Conservation (phyloP, 2,888 invertebrate genomes). For the Dasysyrphus albostriatus region DNA sequence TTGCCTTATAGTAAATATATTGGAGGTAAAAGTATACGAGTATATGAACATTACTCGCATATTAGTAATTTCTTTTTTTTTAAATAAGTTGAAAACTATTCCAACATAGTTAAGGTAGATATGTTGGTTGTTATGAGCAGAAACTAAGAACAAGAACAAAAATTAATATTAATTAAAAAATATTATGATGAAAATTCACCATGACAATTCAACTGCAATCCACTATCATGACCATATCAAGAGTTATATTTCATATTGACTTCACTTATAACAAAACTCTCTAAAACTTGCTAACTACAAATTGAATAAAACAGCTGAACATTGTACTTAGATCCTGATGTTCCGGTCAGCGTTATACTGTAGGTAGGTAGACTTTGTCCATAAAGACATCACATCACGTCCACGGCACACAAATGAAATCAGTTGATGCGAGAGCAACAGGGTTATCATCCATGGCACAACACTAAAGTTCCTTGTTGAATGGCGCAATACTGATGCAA, state of each 20-base stretch:
- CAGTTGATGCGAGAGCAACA: constrained; percentile 30
- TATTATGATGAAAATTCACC: constrained; percentile 34
- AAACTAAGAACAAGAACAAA: not conserved
- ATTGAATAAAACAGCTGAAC: constrained; percentile 15
- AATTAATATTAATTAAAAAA: constrained; percentile 22
- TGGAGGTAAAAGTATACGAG: too few relatives aligned
- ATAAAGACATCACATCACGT: not conserved
- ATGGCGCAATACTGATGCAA: constrained; percentile 3
- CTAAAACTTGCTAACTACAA: constrained; percentile 7
- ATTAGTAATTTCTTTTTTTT: too few relatives aligned
- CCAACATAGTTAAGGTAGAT: too few relatives aligned
- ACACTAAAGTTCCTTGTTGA: constrained; percentile 12
- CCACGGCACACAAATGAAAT: constrained; percentile 25
- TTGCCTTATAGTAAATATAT: too few relatives aligned
- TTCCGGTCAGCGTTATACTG: too few relatives aligned
- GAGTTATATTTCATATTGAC: constrained; percentile 4
- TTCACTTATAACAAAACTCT: constrained; percentile 17
- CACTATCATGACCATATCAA: not conserved
- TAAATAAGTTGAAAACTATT: not conserved
- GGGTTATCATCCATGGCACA: constrained; percentile 6
- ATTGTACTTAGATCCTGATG: not conserved
- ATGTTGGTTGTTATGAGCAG: not conserved
- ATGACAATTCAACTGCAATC: constrained; percentile 25
- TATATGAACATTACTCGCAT: too few relatives aligned
- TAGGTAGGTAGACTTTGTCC: not conserved